These are phyloP conservation scores for Pseudomyrmex concolor DNA, from an alignment of 1,140 invertebrate genomes.

Conservation along the genomic window DNA sequence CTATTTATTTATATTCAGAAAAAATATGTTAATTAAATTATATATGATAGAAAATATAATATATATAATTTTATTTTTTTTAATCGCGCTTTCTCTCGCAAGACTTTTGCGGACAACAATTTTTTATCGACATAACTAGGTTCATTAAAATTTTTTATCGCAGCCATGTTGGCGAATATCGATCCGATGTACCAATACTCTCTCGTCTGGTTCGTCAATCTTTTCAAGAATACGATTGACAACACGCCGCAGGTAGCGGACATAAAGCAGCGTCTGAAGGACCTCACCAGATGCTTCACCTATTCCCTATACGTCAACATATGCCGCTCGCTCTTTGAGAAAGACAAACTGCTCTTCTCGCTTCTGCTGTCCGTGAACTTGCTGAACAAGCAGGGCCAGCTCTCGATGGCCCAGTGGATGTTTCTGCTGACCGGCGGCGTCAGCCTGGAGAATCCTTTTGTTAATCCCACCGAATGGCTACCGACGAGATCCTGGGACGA, in stretches of 20 bases:
- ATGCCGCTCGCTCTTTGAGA: conserved; percentile 97
- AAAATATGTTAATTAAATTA: conserved; percentile 23
- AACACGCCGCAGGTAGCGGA: conserved; percentile 95
- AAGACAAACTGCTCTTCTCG: conserved; percentile 97
- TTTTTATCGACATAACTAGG: not conserved
- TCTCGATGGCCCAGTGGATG: conserved; percentile 93
- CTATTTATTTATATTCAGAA: not conserved
- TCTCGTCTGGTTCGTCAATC: conserved; percentile 96
- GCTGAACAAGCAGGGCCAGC: conserved; percentile 89
- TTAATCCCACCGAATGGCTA: conserved; percentile 91
- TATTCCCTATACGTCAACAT: conserved; percentile 96
- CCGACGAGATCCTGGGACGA: conserved; percentile 94
- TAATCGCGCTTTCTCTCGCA: not conserved
- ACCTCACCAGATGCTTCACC: conserved; percentile 93
- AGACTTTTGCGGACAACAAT: not conserved
- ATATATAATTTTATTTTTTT: not conserved
- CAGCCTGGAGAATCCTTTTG: conserved; percentile 91
- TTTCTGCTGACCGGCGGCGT: conserved; percentile 96
- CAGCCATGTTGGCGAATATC: conserved; percentile 94
- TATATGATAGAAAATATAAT: not conserved
- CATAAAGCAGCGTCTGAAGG: conserved; percentile 89
- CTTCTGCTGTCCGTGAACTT: conserved; percentile 94
- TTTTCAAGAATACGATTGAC: conserved; percentile 95
- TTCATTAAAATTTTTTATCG: conserved; percentile 25
- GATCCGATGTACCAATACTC: conserved; percentile 99